A percentile compares a stretch with the other conserved stretches of the same genome.
Conservation (phyloP, 2,113 vertebrate genomes). For the Ophiodon elongatus region DNA sequence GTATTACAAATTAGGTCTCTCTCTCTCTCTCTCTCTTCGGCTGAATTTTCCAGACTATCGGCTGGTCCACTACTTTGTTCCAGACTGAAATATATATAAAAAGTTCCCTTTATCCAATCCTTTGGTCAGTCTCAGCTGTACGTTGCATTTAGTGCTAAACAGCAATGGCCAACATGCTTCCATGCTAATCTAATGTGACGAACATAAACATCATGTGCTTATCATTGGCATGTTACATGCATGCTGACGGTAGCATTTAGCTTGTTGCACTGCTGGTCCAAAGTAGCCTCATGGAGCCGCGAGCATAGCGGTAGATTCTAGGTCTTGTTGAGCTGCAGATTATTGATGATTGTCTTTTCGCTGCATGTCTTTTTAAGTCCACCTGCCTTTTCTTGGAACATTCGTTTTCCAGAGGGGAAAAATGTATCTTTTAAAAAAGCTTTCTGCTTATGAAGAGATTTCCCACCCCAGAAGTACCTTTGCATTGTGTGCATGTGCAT, state of each 20-base stretch:
- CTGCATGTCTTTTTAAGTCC: not conserved
- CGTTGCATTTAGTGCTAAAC: too few relatives aligned
- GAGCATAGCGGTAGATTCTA: too few relatives aligned
- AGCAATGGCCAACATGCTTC: too few relatives aligned
- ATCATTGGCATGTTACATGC: too few relatives aligned
- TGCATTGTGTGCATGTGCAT: not conserved
- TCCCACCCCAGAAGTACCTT: not conserved
- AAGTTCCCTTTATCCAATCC: too few relatives aligned
- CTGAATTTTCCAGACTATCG: not conserved
- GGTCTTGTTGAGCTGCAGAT: not conserved
- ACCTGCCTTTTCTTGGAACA: not conserved
- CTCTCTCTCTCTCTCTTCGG: not conserved
- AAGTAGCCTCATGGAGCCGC: too few relatives aligned
- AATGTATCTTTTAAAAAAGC: not conserved
- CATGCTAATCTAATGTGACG: too few relatives aligned
- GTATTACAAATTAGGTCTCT: too few relatives aligned
- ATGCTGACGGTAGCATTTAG: too few relatives aligned
- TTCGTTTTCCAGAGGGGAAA: not conserved
- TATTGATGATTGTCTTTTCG: not conserved
- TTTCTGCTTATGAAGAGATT: not conserved
- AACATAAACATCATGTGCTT: too few relatives aligned
- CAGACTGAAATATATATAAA: not conserved
- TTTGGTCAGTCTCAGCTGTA: too few relatives aligned
- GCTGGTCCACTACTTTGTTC: not conserved
- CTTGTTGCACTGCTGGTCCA: too few relatives aligned